Evolutionary conservation across 2,888 invertebrate genomes (phyloP), one percentile per base, ranked within the genome.

Genomic region (Meghimatium bilineatum): DNA sequence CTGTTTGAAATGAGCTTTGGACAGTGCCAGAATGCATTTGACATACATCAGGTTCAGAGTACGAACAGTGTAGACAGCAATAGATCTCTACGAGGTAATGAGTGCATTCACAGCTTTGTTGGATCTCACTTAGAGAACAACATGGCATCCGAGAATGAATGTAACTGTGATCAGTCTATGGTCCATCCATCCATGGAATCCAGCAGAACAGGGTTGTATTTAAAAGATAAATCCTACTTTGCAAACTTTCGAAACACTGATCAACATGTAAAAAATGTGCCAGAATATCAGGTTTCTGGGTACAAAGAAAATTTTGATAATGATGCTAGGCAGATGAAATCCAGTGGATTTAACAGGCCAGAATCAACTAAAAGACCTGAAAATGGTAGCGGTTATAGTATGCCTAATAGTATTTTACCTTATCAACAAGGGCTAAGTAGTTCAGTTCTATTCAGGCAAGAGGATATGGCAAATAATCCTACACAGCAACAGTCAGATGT

Each of bases 11-110:
- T 36, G 2, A 60, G 34, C 52, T 5, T 23, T 12, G 79, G 14
- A n/a, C 75, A 29, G 14, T 56, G 14, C 36, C 10, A 63, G 10
- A 56, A 52, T 23, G 38, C 49, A 32, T 60, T 71, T 14, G 52
- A 67, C 17, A 32, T 26, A 23, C 29, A 52, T 17, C 71, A 49
- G 8, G 12, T 52, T 34, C 67, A 79, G 34, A 52, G 12, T 29
- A 69, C 52, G 0, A 29, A 69, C 29, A 79, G 79, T 52, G 26
- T 17, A 20, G 79, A 79, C 34, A 79, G 69, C 34, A 26, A 52
- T 20, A 44, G 34, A 32, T 69, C 69, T 0, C 49, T n/a, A 3
- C 67, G 56, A 32, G 32, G 63, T 23, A 63, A 49, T 32, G 20
- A 44, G 1, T 34, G 34, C 29, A 23, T 52, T n/a, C 29, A 49